phyloP scores from a whole-genome alignment of 30 jellyfish, hydroid and myxozoan species.

The Nemopilema nomurai region DNA sequence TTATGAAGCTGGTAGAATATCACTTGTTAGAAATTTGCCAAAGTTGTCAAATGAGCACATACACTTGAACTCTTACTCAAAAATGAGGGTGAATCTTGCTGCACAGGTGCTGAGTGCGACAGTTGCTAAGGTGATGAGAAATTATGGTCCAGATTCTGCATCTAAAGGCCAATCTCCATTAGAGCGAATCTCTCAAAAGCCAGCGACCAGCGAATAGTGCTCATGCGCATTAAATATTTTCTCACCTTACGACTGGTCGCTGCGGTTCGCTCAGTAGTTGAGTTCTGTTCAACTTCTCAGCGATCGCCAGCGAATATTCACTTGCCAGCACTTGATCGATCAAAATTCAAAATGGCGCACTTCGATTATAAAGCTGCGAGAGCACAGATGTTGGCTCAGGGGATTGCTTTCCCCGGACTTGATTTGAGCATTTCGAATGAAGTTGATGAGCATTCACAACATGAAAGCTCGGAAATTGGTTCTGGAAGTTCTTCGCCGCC shows the following conservation, averaged over 20 bases:
- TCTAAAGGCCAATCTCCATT: conserved; percentile 64
- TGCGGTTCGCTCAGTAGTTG: conserved; percentile 54
- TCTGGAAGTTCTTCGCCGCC: conserved; percentile 18
- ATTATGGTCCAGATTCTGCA: conserved; percentile 34
- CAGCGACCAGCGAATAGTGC: conserved; percentile 55
- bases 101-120: conserved; percentile 40
- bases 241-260: conserved; percentile 12
- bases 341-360: conserved; percentile 45
- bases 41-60: conserved; percentile 35
- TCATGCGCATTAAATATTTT: conserved; percentile 42
- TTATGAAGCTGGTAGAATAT: conserved; percentile 37
- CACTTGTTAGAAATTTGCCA: conserved; percentile 36
- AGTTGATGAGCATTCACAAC: conserved; percentile 5
- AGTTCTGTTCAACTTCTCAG: conserved; percentile 42
- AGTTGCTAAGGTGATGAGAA: conserved; percentile 43
- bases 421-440: conserved; percentile 5
- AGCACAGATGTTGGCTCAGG: conserved; percentile 48
- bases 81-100: conserved; percentile 36
- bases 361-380: conserved; percentile 6
- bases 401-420: conserved; percentile 33
- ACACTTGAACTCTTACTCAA: conserved; percentile 22
- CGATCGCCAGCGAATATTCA: conserved; percentile 61
- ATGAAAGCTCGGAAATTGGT: background rate
- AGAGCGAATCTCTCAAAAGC: conserved; percentile 49
- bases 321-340: conserved; percentile 1